Evolutionary conservation across 1,140 invertebrate species (phyloP).

Genomic region (Probaryconus sp.): DNA sequence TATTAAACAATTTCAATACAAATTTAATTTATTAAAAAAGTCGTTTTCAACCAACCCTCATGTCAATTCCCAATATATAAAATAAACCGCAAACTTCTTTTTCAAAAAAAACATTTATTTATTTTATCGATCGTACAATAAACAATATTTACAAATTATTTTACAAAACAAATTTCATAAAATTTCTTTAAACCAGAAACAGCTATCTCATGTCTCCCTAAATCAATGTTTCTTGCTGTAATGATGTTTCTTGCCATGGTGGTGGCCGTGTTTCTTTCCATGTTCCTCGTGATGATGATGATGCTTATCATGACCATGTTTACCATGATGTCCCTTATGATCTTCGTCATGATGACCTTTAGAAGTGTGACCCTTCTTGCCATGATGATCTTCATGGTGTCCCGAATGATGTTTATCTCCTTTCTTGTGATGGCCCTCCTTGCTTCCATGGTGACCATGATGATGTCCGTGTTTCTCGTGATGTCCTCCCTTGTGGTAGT

Average conservation of each 20-base stretch:
- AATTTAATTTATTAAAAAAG: too few relatives aligned
- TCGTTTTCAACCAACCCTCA: too few relatives aligned
- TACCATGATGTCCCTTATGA: conserved; percentile 85
- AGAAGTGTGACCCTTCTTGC: conserved; percentile 85
- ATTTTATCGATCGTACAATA: background rate
- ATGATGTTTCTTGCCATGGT: conserved; percentile 62
- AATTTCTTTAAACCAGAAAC: too few relatives aligned
- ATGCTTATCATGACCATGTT: conserved; percentile 84
- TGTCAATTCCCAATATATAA: too few relatives aligned
- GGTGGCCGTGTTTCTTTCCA: conserved; percentile 77
- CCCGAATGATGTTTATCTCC: conserved; percentile 84
- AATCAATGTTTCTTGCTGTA: background rate
- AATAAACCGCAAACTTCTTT: too few relatives aligned
- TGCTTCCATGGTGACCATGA: conserved; percentile 84
- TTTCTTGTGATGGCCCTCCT: conserved; percentile 85
- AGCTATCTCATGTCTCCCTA: too few relatives aligned
- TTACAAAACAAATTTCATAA: too few relatives aligned
- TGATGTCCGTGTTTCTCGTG: conserved; percentile 83
- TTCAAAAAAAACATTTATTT: too few relatives aligned
- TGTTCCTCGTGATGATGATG: conserved; percentile 76
- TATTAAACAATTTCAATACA: too few relatives aligned
- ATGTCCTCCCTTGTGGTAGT: conserved; percentile 86
- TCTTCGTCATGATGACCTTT: conserved; percentile 87
- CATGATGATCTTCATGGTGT: conserved; percentile 84
- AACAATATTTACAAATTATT: background rate